Conservation (phyloP, 1,140 invertebrate species). For the Bombyx mori region DNA sequence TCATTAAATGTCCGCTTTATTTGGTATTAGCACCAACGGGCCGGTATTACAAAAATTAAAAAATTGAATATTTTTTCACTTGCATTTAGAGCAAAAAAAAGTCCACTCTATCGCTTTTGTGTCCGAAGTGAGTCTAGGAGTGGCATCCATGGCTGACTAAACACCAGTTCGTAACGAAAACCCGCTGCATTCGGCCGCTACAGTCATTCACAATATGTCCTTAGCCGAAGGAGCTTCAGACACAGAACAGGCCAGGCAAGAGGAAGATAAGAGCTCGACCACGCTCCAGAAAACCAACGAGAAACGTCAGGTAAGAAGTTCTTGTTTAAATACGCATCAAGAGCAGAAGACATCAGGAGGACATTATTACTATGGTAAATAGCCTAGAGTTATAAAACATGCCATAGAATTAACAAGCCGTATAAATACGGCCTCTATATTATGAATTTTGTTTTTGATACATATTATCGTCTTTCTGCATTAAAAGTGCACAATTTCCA, state of each 20-base stretch:
- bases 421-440: too few relatives aligned
- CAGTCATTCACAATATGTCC: slow-evolving; percentile 54
- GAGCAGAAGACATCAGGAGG: too few relatives aligned
- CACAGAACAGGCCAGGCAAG: slow-evolving; percentile 42
- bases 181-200: slow-evolving; percentile 16
- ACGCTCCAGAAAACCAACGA: slow-evolving; percentile 30
- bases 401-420: too few relatives aligned
- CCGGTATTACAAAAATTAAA: neutral
- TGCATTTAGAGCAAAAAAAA: neutral
- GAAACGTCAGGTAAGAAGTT: slow-evolving; percentile 28
- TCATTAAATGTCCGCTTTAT: neutral
- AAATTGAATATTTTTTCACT: neutral
- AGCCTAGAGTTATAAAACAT: too few relatives aligned
- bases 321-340: neutral
- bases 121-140: slow-evolving; percentile 23
- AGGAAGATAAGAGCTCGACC: slow-evolving; percentile 16
- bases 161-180: slow-evolving; percentile 38
- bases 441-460: too few relatives aligned
- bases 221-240: slow-evolving; percentile 58
- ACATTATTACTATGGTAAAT: too few relatives aligned
- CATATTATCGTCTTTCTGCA: too few relatives aligned
- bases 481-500: too few relatives aligned
- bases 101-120: neutral
- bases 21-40: neutral
- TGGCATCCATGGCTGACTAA: slow-evolving; percentile 39